Evolutionary conservation across 2,797 vertebrate genomes (phyloP).

Genomic region (Glossophaga mutica): DNA sequence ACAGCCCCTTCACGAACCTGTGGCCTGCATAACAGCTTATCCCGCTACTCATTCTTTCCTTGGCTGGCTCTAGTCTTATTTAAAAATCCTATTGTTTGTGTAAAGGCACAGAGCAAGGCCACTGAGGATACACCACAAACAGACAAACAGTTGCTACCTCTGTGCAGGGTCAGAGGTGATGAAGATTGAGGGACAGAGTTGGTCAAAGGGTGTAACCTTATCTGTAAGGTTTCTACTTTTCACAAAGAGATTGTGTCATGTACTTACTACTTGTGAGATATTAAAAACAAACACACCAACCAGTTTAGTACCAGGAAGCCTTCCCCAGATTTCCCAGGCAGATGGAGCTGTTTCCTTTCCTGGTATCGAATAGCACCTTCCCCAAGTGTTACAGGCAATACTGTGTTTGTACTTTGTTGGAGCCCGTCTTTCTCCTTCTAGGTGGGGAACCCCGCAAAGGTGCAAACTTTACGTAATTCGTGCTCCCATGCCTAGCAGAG

Average conservation of each 20-base stretch:
- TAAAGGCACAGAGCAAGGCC: constrained; percentile 32
- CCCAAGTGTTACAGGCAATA: neutral
- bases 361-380: neutral
- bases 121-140: neutral
- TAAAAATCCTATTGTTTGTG: neutral
- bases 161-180: neutral
- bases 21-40: neutral
- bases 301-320: neutral
- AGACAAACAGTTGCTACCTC: constrained; percentile 20
- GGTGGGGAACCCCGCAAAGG: neutral
- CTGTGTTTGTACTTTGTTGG: neutral
- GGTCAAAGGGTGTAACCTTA: constrained; percentile 24
- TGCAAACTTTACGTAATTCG: neutral
- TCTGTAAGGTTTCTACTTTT: constrained; percentile 43
- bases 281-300: constrained; percentile 24
- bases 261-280: constrained; percentile 33
- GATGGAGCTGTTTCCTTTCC: constrained; percentile 45
- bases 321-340: constrained; percentile 35
- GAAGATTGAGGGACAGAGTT: constrained; percentile 12
- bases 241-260: neutral
- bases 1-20: neutral
- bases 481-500: neutral
- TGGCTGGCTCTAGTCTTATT: constrained; percentile 3
- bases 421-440: neutral
- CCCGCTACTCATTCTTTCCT: neutral